Evolutionary conservation across 1,140 invertebrate species (phyloP).

Genomic region (Agrypnia vestita): DNA sequence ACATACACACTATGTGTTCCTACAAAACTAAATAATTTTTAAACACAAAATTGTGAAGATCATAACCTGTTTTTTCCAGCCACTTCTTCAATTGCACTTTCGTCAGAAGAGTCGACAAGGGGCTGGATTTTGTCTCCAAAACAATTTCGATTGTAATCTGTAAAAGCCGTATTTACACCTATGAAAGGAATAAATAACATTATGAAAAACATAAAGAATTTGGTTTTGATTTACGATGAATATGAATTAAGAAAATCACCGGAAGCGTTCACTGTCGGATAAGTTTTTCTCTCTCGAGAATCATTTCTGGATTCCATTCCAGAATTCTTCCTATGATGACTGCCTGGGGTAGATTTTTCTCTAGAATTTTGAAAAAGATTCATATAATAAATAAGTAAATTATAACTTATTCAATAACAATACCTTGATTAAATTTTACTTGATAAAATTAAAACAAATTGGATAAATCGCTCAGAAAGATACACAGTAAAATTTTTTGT

Average conservation of each 20-base stretch:
- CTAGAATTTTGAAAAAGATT: slow-evolving; percentile 31
- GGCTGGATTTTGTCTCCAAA: not conserved
- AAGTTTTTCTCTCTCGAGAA: not conserved
- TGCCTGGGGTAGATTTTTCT: slow-evolving; percentile 38
- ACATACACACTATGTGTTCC: not conserved
- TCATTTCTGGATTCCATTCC: slow-evolving; percentile 7
- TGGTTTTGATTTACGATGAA: too few species aligned
- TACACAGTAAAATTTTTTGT: too few species aligned
- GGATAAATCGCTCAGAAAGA: too few species aligned
- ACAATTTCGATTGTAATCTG: not conserved
- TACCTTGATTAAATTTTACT: too few species aligned
- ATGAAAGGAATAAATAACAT: not conserved
- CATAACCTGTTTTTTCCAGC: too few species aligned
- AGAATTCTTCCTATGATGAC: slow-evolving; percentile 3
- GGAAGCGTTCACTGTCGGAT: not conserved
- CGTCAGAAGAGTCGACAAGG: slow-evolving; percentile 20
- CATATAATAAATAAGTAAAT: not conserved
- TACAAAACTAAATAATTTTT: not conserved
- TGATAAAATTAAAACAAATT: too few species aligned
- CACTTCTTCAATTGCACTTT: slow-evolving; percentile 7
- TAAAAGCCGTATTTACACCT: not conserved
- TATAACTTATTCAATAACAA: too few species aligned
- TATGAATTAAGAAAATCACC: not conserved
- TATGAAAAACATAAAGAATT: not conserved
- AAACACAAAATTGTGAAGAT: slow-evolving; percentile 2